These are phyloP conservation scores for Vanessa cardui DNA, from an alignment of 2,888 invertebrate species.

Conservation along the genomic window DNA sequence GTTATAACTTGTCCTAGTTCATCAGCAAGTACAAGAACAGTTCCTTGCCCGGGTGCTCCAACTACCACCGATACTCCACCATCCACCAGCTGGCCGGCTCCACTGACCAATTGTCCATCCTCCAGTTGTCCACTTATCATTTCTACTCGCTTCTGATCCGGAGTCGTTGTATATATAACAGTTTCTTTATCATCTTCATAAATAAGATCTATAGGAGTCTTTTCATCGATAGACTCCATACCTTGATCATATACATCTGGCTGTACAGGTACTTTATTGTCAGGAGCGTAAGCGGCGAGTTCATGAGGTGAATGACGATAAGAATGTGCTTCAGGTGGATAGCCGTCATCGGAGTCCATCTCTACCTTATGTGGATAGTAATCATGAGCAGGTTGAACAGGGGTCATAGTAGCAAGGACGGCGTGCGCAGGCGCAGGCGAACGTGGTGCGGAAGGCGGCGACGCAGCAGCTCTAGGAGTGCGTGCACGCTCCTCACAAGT, in stretches of 20 bases:
- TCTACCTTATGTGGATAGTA: conserved; percentile 84
- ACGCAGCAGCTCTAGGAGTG: conserved; percentile 73
- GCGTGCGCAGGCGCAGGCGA: conserved; percentile 87
- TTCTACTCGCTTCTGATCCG: conserved; percentile 91
- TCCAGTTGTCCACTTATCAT: conserved; percentile 88
- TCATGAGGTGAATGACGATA: conserved; percentile 83
- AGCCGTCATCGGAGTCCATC: conserved; percentile 84
- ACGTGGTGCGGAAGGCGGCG: conserved; percentile 79
- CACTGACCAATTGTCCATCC: conserved; percentile 80
- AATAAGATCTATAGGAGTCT: conserved; percentile 90
- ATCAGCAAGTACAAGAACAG: conserved; percentile 88
- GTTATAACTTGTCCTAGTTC: conserved; percentile 86
- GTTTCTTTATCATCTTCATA: conserved; percentile 93
- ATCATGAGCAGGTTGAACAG: conserved; percentile 91
- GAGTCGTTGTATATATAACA: conserved; percentile 90
- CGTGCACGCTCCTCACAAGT: conserved; percentile 71
- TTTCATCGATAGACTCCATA: conserved; percentile 84
- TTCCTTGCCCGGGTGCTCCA: conserved; percentile 78
- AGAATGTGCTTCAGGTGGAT: conserved; percentile 84
- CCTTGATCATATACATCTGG: conserved; percentile 78
- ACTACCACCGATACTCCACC: conserved; percentile 81
- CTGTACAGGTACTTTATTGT: conserved; percentile 83
- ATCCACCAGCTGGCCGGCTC: conserved; percentile 76
- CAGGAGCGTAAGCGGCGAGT: conserved; percentile 76
- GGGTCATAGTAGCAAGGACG: conserved; percentile 93